Evolutionary conservation across 2,888 invertebrate genomes (phyloP).

Genomic region (Drosophila bunnanda): DNA sequence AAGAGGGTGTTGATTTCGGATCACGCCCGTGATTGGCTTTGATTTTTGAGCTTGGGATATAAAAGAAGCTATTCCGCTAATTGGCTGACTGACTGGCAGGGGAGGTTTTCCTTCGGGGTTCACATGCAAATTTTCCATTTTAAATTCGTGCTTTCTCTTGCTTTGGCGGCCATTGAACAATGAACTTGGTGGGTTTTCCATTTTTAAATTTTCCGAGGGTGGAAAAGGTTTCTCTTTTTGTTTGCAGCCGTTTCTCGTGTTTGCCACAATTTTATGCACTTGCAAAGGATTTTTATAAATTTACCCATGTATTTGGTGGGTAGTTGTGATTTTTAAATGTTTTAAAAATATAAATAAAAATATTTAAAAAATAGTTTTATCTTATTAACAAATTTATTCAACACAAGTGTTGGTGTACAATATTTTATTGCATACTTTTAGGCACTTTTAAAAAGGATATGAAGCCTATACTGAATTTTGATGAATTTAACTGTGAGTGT

Average conservation of each 20-base stretch:
- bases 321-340: no score
- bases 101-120: constrained; percentile 5
- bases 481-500: no score
- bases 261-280: background rate
- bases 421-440: background rate
- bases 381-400: no score
- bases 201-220: constrained; percentile 18
- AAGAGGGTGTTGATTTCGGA: constrained; percentile 69
- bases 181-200: constrained; percentile 12
- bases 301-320: background rate
- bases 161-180: constrained; percentile 26
- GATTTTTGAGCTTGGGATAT: constrained; percentile 43
- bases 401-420: no score
- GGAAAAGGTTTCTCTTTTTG: constrained; percentile 10
- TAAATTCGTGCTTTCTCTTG: constrained; percentile 42
- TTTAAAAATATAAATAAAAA: background rate
- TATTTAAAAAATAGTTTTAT: background rate
- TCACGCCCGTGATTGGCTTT: constrained; percentile 63
- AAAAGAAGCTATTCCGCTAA: constrained; percentile 56
- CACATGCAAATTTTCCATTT: constrained; percentile 61
- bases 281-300: background rate
- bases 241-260: background rate
- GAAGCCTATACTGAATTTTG: background rate
- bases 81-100: constrained; percentile 47
- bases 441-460: background rate